Percentiles rank a stretch among this genome's conserved stretches.
Evolutionary conservation across 2,797 vertebrate genomes (phyloP).

Genomic region (Clarias laeviceps): DNA sequence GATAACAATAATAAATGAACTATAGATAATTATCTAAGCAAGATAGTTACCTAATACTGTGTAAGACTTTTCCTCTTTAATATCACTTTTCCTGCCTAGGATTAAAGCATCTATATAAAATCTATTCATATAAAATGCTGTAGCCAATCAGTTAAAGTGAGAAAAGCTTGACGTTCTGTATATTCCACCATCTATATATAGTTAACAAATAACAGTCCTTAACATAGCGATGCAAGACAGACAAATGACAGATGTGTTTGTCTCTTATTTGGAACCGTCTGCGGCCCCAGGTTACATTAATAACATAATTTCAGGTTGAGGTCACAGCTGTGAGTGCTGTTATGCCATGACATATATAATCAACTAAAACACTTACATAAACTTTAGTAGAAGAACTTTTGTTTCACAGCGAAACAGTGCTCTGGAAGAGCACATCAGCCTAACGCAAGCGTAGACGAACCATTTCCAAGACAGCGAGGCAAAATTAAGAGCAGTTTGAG

Average conservation of each 20-base stretch:
- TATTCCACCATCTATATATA: conserved; percentile 11
- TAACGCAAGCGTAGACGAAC: conserved; percentile 13
- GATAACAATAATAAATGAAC: neutral
- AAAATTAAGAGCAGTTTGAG: neutral
- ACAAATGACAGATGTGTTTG: conserved; percentile 18
- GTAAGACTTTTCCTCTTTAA: neutral
- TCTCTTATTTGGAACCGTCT: conserved; percentile 7
- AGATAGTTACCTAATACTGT: neutral
- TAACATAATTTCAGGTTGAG: conserved; percentile 19
- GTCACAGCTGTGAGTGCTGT: conserved; percentile 21
- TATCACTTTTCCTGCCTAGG: neutral
- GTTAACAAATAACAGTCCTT: neutral
- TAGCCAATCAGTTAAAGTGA: neutral
- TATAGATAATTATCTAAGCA: neutral
- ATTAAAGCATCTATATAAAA: neutral
- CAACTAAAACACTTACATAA: neutral
- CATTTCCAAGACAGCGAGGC: conserved; percentile 39
- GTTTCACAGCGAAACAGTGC: conserved; percentile 11
- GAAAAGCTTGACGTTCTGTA: neutral
- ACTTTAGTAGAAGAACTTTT: neutral
- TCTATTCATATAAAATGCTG: neutral
- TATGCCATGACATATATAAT: conserved; percentile 1
- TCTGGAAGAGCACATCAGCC: conserved; percentile 36
- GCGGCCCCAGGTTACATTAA: conserved; percentile 17
- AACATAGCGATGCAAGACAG: neutral